These are phyloP conservation scores for Colaptes auratus DNA, from an alignment of 2,113 vertebrate species.

Conservation along the genomic window DNA sequence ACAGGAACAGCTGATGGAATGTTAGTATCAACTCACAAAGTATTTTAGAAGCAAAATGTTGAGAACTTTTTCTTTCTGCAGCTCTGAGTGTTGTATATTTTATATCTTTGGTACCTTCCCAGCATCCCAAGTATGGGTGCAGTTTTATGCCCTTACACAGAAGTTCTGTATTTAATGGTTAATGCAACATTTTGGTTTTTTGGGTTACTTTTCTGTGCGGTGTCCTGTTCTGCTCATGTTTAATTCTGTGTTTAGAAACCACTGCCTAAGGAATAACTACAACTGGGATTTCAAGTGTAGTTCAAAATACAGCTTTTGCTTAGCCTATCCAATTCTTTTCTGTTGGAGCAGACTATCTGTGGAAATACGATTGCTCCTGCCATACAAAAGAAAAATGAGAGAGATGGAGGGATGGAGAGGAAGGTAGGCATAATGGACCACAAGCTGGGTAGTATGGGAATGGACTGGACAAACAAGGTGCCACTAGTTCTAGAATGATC, in stretches of 20 bases:
- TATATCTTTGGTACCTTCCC: not conserved
- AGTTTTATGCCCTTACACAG: not conserved
- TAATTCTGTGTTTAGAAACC: slow-evolving; percentile 21
- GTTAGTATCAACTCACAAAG: not conserved
- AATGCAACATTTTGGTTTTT: not conserved
- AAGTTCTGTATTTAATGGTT: not conserved
- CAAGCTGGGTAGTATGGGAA: not conserved
- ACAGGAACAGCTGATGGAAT: not conserved
- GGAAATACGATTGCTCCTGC: not conserved
- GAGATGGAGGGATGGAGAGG: not conserved
- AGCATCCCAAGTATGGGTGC: not conserved
- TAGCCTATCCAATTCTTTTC: not conserved
- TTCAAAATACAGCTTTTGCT: not conserved
- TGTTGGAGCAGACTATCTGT: not conserved
- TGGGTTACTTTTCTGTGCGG: not conserved
- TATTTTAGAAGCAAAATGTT: not conserved
- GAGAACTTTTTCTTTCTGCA: not conserved
- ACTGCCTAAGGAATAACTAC: not conserved
- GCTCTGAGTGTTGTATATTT: not conserved
- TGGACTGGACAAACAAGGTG: not conserved
- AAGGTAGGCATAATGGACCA: not conserved
- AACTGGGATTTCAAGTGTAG: not conserved
- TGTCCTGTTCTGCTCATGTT: not conserved
- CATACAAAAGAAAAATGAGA: not conserved
- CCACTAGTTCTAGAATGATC: not conserved